These are phyloP conservation scores for Margarornis squamiger DNA, from an alignment of 2,797 vertebrate species.

Conservation along the genomic window DNA sequence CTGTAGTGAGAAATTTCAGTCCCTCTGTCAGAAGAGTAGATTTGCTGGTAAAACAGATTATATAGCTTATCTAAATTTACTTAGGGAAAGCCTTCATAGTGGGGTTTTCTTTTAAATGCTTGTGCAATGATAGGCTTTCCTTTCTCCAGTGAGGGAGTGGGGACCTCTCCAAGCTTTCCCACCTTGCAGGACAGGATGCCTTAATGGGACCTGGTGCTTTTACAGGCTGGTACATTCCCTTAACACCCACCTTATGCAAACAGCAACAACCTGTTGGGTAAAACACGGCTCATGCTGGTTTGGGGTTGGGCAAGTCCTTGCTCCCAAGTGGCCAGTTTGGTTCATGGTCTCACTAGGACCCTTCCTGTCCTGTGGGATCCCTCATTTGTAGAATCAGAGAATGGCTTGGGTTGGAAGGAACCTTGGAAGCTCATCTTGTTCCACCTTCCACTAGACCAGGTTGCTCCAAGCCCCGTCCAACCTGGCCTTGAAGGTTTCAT, in stretches of 20 bases:
- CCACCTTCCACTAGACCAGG: fast-evolving
- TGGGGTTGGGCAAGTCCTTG: not conserved
- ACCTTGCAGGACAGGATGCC: not conserved
- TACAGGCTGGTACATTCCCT: not conserved
- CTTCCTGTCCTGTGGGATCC: not conserved
- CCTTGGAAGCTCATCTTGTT: fast-evolving
- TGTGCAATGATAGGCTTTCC: not conserved
- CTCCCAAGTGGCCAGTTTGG: not conserved
- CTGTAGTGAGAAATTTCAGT: not conserved
- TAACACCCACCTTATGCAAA: not conserved
- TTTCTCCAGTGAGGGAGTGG: not conserved
- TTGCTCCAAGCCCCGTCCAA: fast-evolving
- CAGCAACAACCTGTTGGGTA: not conserved
- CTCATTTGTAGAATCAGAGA: fast-evolving
- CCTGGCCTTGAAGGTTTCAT: fast-evolving
- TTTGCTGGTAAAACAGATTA: not conserved
- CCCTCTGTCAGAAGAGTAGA: fast-evolving
- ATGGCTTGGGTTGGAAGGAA: not conserved
- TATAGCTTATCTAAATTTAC: not conserved
- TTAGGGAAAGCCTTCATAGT: fast-evolving
- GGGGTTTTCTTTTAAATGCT: not conserved
- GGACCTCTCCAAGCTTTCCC: not conserved
- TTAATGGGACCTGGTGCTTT: not conserved
- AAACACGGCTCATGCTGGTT: fast-evolving
- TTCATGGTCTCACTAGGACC: not conserved